Base-by-base conservation (phyloP, 2,113 vertebrate species). In the Hypocryptadius cinnamomeus region DNA sequence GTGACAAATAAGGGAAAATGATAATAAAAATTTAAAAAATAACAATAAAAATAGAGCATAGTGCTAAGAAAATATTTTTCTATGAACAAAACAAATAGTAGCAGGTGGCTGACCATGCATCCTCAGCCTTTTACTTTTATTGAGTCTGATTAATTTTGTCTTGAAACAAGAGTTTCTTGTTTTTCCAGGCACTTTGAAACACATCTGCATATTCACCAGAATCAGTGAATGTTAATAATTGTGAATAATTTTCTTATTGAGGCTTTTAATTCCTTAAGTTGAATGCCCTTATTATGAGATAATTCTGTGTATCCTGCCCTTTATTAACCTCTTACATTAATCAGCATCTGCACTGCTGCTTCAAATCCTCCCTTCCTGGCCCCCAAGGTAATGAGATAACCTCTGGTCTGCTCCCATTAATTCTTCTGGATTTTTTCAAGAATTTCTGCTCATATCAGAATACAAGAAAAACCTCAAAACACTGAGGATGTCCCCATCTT, bases 241-340 rank as follows among this genome's bases (percentile, higher is more conserved):
- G 33, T 84, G 65, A 84, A 81, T 76, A 78, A 88, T 92, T 95
- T 92, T 69, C 51, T 93, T 87, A 84, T 35, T 61, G 91, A 92
- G 28, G 53, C 47, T 87, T 91, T 88, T 90, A 93, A 86, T 93
- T 90, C 56, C 53, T 92, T 92, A 79, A 53, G 91, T 72, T 70
- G 90, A 81, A 45, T 93, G 54, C 9, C 54, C 31, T 81, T 88
- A 65, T 79, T 83, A 93, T 79, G 50, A 93, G 45, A 83, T 87
- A 74, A 86, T 78, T 82, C 48, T 89, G 89, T 90, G 89, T 84
- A 72, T 90, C 47, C 48, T 97, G 91, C 79, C 77, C 94, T 95
- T 95, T 94, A 93, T 96, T 96, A 96, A 92, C 82, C 63, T 86
- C 53, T 70, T 85, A 61, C 45, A 95, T 96, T 94, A 94, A 95